A percentile compares a stretch with the other conserved stretches of the same genome.
Evolutionary conservation across 2,797 vertebrate genomes (phyloP).

Genomic region (Salmo trutta): DNA sequence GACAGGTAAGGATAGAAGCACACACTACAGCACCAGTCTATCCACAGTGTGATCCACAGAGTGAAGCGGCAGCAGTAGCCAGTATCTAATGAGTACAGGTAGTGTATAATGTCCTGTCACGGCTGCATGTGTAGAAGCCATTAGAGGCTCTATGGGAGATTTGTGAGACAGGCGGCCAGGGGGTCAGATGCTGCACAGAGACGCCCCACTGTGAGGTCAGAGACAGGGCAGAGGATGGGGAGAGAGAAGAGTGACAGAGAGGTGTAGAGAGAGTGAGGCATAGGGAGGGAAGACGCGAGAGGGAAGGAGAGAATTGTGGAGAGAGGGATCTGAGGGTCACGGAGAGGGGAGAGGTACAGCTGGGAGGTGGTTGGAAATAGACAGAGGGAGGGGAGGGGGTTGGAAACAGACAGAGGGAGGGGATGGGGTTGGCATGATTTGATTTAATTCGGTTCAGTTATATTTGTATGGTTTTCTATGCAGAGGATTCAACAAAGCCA

Average conservation of each 20-base stretch:
- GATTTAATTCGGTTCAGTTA: neutral
- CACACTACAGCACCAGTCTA: too few species aligned
- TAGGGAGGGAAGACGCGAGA: too few species aligned
- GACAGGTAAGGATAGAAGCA: too few species aligned
- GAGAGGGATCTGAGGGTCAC: neutral
- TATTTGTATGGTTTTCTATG: neutral
- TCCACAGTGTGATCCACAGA: too few species aligned
- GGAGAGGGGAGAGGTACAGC: neutral
- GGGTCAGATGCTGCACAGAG: neutral
- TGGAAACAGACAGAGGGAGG: too few species aligned
- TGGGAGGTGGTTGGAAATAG: neutral
- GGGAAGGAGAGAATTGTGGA: too few species aligned
- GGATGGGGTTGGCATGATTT: neutral
- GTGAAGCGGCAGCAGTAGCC: too few species aligned
- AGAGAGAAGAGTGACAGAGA: neutral
- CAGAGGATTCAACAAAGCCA: neutral
- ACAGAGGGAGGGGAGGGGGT: neutral
- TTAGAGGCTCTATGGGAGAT: conserved; percentile 1
- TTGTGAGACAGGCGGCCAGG: neutral
- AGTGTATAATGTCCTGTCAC: neutral
- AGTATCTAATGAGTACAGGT: neutral
- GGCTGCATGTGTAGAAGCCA: neutral
- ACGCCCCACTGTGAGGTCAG: neutral
- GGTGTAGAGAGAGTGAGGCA: neutral
- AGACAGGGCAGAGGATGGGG: neutral